Base-by-base conservation (phyloP, 2,888 invertebrate genomes). In the Mythimna pallens region DNA sequence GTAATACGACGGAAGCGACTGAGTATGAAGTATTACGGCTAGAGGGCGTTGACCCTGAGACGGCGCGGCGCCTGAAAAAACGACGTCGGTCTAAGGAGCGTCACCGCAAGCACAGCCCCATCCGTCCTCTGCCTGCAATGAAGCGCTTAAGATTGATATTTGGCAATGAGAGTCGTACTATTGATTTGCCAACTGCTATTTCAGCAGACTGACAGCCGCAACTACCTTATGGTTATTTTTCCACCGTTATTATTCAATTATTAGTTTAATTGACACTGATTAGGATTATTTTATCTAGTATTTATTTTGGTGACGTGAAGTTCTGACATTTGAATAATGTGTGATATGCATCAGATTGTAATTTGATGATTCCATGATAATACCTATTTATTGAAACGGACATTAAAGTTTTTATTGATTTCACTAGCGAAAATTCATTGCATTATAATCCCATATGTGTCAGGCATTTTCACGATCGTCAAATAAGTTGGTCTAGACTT, bases 81-180 rank as follows among this genome's bases (percentile, higher is more conserved):
- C 96, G 95, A 83, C 96, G 96, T 65, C 92, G 95, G 64, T 95
- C 95, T 84, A 97, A 92, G 88, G 94, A 94, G 85, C 93, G 94
- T 72, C 94, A 94, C 82, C 96, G 96, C 79, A 96, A 96, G 83
- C 96, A 97, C 87, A 96, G 96, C 85, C 95, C 95, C 80, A 93
- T 96, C 90, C 95, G 95, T 92, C 97, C 97, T 84, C 97, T 97
- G 89, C 98, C 98, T 81, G 97, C 98, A 66, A 98, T 98, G 97
- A 99, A 99, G 95, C 97, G 99, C 89, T 96, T 99, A 92, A 97
- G 98, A 90, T 96, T 99, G 90, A 98, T 98, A 89, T 98, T 99
- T 90, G 98, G 99, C 86, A 98, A 98, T 93, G 99, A 99, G 93
- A 98, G 98, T 90, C 98, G 98, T 91, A 98, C 98, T 91, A 98